Conservation (phyloP, 2,113 vertebrate species). For the Apteryx owenii region DNA sequence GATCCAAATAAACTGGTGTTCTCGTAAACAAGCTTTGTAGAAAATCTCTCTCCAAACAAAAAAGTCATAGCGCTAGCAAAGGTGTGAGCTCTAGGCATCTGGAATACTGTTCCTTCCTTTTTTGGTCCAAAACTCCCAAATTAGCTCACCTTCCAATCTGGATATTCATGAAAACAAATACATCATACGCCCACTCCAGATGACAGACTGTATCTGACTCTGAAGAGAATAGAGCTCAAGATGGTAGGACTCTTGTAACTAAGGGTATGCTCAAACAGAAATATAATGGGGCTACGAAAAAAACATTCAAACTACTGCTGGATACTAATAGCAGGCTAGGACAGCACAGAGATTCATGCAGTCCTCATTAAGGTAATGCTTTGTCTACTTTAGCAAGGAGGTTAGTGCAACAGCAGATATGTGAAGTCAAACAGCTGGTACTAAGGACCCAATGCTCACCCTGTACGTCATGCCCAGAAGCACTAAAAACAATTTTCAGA, state of each 20-base stretch:
- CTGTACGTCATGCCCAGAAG: neutral
- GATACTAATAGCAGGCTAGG: neutral
- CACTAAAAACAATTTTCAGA: neutral
- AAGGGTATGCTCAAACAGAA: neutral
- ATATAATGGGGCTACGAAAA: neutral
- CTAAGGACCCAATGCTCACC: neutral
- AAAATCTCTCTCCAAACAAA: slow-evolving; percentile 18
- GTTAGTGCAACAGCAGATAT: neutral
- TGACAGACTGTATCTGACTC: neutral
- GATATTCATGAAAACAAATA: slow-evolving; percentile 22
- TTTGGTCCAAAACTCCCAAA: neutral
- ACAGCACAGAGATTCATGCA: neutral
- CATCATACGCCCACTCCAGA: neutral
- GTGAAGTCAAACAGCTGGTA: neutral
- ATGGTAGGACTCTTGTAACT: neutral
- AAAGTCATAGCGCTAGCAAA: slow-evolving; percentile 12
- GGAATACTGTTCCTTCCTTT: neutral
- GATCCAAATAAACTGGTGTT: neutral
- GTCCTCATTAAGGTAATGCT: neutral
- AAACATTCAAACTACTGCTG: neutral
- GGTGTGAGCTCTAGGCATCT: neutral
- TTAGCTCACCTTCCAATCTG: neutral
- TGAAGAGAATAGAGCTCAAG: neutral
- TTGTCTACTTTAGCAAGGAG: neutral
- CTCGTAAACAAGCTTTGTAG: slow-evolving; percentile 10